A percentile compares a stretch with the other conserved stretches of the same genome.
phyloP scores from a whole-genome alignment of 1,140 invertebrate genomes.

The Hypsibius dujardini region DNA sequence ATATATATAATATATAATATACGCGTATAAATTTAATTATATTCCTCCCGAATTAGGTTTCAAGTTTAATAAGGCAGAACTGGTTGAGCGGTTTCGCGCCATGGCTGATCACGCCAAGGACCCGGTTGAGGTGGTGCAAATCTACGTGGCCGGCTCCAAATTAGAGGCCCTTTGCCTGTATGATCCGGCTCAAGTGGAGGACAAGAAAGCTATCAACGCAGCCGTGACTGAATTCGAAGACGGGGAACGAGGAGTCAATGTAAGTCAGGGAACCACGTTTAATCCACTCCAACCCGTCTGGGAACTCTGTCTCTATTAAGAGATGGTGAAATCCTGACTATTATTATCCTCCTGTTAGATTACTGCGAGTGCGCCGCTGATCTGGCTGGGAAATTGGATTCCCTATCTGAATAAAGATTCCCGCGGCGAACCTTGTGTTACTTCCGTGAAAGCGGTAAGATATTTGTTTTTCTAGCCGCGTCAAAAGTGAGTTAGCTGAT shows the following conservation, averaged over 20 bases:
- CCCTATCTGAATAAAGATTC: neutral
- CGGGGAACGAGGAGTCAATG: slow-evolving; percentile 12
- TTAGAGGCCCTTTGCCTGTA: slow-evolving; percentile 1
- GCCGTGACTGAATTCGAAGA: slow-evolving; percentile 13
- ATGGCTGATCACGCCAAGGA: neutral
- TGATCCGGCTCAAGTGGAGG: neutral
- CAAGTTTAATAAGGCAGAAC: slow-evolving; percentile 9
- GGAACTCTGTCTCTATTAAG: no score
- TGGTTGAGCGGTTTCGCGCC: neutral
- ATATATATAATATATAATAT: no score
- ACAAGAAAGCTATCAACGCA: neutral
- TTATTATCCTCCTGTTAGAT: neutral
- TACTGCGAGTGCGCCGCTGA: neutral
- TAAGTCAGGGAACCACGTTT: neutral
- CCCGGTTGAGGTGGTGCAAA: slow-evolving; percentile 10
- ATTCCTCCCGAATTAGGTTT: neutral
- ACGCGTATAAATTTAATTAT: no score
- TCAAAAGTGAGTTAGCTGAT: neutral
- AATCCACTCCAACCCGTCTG: no score
- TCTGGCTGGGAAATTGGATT: neutral
- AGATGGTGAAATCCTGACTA: no score
- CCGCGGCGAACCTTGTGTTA: neutral
- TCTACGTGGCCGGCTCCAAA: neutral
- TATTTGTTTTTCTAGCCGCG: no score
- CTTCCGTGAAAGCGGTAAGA: slow-evolving; percentile 10